Evolutionary conservation across 1,140 invertebrate species (phyloP), one percentile per base, ranked within the genome.

Genomic region (Drosophila lacertosa): DNA sequence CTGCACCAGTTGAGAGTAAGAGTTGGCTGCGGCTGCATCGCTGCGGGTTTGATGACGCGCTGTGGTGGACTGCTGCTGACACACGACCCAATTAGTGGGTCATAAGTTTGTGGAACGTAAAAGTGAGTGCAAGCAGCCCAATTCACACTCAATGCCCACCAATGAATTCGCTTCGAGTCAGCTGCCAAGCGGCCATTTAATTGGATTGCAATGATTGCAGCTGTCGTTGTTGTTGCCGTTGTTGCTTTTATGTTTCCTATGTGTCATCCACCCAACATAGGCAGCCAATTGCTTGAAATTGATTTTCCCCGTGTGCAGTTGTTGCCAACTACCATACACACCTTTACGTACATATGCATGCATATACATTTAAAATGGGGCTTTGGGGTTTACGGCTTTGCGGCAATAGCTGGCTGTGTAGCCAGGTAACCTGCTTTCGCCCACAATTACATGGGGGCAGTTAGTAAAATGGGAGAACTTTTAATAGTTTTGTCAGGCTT

Each of bases 121-220:
- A 44, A 15, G 4, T 10, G 24, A 33, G 18, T 32, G 18, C 24
- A 18, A 51, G 16, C 15, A 6, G 20, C 0, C 3, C n/a, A 22
- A 50, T 16, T 50, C 33, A 4, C 33, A 50, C 24, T 53, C 59
- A 50, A 40, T 26, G 33, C 11, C n/a, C n/a, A n/a, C n/a, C n/a
- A n/a, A n/a, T n/a, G n/a, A n/a, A 20, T 10, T 4, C 9, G 3
- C 1, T 42, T 20, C 2, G 22, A 35, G 10, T 44, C 47, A 54
- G 11, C 39, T 26, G 37, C 51, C 45, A 44, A 60, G 39, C 72
- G 54, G 40, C 59, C 69, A 77, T 68, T 82, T 82, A 82, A 77
- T 82, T 74, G 70, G 60, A 82, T 74, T 82, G 59, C 74, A 62
- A 81, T 63, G 64, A 76, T 81, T 81, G 63, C 60, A 15, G 33